Evolutionary conservation across 2,888 invertebrate genomes (phyloP).

Genomic region (Smittia sp.): DNA sequence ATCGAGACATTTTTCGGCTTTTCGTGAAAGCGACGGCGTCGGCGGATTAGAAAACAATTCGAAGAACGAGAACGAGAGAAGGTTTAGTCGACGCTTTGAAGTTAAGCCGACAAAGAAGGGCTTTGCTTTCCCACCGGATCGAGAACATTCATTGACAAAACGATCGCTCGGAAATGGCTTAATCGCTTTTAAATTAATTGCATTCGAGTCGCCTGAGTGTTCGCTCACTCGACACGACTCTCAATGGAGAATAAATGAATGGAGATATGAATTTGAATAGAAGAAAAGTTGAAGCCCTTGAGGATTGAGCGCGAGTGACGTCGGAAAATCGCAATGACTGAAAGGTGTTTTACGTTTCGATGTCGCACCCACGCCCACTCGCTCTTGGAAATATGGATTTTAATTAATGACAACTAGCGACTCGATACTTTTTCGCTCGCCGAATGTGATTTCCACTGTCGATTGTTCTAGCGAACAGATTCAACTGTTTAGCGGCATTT

Average conservation of each 20-base stretch:
- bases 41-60: conserved; percentile 2
- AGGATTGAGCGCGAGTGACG: conserved; percentile 10
- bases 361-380: background rate
- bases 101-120: background rate
- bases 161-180: background rate
- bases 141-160: background rate
- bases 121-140: background rate
- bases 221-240: background rate
- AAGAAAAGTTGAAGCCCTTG: conserved; percentile 38
- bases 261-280: conserved; percentile 30
- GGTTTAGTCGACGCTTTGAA: background rate
- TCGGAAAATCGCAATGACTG: background rate
- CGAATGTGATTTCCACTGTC: background rate
- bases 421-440: background rate
- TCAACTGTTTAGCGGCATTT: conserved; percentile 40
- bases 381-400: background rate
- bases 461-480: conserved; percentile 14
- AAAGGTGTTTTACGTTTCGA: conserved; percentile 2
- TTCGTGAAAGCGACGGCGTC: background rate
- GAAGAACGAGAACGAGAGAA: background rate
- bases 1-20: background rate
- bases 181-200: background rate
- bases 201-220: background rate
- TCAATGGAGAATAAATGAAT: background rate
- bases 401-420: conserved; percentile 24